A percentile compares a stretch with the other conserved stretches of the same genome.
Evolutionary conservation across 2,888 invertebrate genomes (phyloP).

Genomic region (Drosophila mettleri): DNA sequence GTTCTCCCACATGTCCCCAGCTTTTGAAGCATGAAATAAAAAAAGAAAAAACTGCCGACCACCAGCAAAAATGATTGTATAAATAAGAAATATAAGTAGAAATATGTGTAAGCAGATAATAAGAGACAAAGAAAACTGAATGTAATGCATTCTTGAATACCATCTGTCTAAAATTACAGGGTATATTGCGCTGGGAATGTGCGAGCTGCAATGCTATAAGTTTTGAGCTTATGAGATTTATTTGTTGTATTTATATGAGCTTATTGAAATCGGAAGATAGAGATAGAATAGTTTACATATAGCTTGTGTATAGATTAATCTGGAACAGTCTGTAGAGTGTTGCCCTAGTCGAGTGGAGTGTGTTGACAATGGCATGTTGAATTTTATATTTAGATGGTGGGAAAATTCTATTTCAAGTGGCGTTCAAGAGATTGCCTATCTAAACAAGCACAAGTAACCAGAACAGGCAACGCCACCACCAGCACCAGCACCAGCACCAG

Average conservation of each 20-base stretch:
- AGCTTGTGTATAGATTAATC: not conserved
- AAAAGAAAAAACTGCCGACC: conserved; percentile 48
- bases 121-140: conserved; percentile 45
- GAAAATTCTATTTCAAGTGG: conserved; percentile 75
- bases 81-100: conserved; percentile 34
- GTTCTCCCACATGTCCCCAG: conserved; percentile 61
- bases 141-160: conserved; percentile 43
- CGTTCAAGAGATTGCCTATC: conserved; percentile 72
- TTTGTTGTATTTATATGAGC: not conserved
- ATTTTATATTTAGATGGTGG: conserved; percentile 74
- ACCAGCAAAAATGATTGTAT: conserved; percentile 50
- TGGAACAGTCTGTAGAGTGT: conserved; percentile 29
- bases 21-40: conserved; percentile 46
- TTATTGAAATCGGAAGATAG: not conserved
- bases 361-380: conserved; percentile 42
- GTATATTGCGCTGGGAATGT: conserved; percentile 22
- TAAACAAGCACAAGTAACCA: conserved; percentile 68
- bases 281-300: conserved; percentile 1
- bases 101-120: conserved; percentile 45
- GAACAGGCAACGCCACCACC: conserved; percentile 51
- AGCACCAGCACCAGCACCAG: conserved; percentile 13
- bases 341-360: conserved; percentile 30
- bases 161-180: conserved; percentile 12
- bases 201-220: not conserved
- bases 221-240: not conserved